Percentiles rank a stretch among this genome's conserved stretches.
These are phyloP conservation scores for Squalus acanthias DNA, from an alignment of 2,797 vertebrate genomes.

Conservation along the genomic window DNA sequence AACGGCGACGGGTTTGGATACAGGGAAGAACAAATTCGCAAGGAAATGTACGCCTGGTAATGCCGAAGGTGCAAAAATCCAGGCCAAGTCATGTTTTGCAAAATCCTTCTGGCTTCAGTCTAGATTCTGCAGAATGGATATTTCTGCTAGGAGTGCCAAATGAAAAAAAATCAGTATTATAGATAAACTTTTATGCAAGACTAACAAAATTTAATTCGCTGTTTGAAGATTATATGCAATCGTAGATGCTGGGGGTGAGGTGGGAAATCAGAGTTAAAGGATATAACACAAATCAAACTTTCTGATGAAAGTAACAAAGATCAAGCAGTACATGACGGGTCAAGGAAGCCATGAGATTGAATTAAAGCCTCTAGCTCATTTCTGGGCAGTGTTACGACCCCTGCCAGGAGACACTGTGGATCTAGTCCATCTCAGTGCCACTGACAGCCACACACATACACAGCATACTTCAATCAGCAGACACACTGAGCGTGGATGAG, in stretches of 20 bases:
- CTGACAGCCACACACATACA: too few relatives aligned
- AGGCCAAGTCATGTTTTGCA: neutral
- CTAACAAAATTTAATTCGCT: neutral
- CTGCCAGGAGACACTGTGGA: neutral
- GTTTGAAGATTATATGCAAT: neutral
- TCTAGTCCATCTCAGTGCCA: too few relatives aligned
- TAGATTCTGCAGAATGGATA: neutral
- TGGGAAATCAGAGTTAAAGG: neutral
- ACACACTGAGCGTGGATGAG: too few relatives aligned
- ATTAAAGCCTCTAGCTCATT: neutral
- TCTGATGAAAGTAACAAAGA: neutral
- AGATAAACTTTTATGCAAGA: neutral
- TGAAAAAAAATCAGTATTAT: neutral
- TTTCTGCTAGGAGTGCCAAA: neutral
- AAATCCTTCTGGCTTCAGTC: neutral
- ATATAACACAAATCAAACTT: neutral
- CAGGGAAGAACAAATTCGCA: neutral
- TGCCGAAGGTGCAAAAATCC: neutral
- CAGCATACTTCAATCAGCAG: too few relatives aligned
- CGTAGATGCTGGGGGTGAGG: neutral
- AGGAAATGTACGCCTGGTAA: neutral
- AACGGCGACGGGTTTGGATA: neutral
- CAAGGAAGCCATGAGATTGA: neutral
- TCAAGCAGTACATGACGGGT: neutral
- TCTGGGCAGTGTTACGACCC: neutral